Percentiles rank a stretch among this genome's conserved stretches.
Conservation (phyloP, 1,140 invertebrate genomes). For the Hydropsyche tenuis region DNA sequence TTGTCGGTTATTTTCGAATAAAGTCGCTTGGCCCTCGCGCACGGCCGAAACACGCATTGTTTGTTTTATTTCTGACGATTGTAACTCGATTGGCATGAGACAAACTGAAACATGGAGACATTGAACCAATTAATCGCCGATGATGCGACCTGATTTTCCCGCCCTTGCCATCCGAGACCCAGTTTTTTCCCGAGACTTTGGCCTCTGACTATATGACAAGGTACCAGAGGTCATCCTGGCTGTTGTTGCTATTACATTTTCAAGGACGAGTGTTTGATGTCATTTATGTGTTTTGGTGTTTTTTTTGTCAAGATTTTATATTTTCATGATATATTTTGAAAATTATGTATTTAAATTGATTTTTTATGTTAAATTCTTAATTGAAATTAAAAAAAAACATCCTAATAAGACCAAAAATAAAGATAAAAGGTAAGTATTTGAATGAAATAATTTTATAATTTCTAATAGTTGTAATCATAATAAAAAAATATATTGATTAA, state of each 20-base stretch:
- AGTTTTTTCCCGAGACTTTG: neutral
- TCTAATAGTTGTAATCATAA: too few relatives aligned
- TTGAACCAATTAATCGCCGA: slow-evolving; percentile 27
- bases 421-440: too few relatives aligned
- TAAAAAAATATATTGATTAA: too few relatives aligned
- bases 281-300: too few relatives aligned
- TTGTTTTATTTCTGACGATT: slow-evolving; percentile 31
- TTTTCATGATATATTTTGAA: neutral
- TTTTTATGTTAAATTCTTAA: too few relatives aligned
- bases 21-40: slow-evolving; percentile 17
- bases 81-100: slow-evolving; percentile 1
- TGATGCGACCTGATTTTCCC: neutral
- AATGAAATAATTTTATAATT: too few relatives aligned
- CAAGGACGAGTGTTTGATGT: too few relatives aligned
- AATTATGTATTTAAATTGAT: slow-evolving; percentile 1
- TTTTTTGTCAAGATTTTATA: too few relatives aligned
- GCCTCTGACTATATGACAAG: slow-evolving; percentile 10
- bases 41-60: neutral
- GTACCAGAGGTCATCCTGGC: slow-evolving; percentile 11
- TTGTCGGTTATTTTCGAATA: slow-evolving; percentile 3
- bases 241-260: slow-evolving; percentile 5
- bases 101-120: slow-evolving; percentile 47
- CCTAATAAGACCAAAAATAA: too few relatives aligned
- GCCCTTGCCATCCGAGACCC: neutral
- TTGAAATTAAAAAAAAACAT: too few relatives aligned